Base-by-base conservation (phyloP, 2,888 invertebrate species). In the Asteroscopus sphinx region DNA sequence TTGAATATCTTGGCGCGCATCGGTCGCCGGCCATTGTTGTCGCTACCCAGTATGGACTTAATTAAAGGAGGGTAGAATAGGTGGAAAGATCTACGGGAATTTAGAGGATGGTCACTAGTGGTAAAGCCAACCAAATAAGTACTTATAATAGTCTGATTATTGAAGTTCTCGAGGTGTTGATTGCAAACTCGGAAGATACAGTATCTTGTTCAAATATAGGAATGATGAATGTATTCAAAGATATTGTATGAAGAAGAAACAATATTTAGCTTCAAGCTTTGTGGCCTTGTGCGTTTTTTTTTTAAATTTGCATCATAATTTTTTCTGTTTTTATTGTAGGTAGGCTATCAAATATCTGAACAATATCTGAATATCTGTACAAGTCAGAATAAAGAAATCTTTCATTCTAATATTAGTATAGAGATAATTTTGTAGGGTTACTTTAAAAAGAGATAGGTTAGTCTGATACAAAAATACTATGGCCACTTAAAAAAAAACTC, bases 1-100 rank as follows among this genome's bases (percentile, higher is more conserved):
- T 94, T 93, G 93, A 94, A 94, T 94, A 94, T 94, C 93, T 92
- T 87, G 84, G 85, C 80, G 88, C 85, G 88, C 91, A 93, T 93
- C 93, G 92, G 85, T 81, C 82, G 81, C 76, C 81, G 71, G 84
- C 90, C 88, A 92, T 94, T 93, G 93, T 94, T 92, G 89, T 87
- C 85, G 79, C 68, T 77, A 79, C 93, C 93, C 85, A 90, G 92
- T 92, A 93, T 93, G 94, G 94, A 93, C 93, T 94, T 94, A 94
- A 94, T 94, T 94, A 93, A n/a, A 92, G 87, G 85, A 85, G 82
- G 85, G 88, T 86, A 71, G 71, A 68, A 90, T 88, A 90, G 89
- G 89, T 88, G 83, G 88, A 85, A 87, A 90, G 89, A 91, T 92
- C 87, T 88, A 89, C 82, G 84, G 89, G 92, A 89, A 91, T 93